phyloP scores from a whole-genome alignment of 2,113 vertebrate species.

The Saiga tatarica region DNA sequence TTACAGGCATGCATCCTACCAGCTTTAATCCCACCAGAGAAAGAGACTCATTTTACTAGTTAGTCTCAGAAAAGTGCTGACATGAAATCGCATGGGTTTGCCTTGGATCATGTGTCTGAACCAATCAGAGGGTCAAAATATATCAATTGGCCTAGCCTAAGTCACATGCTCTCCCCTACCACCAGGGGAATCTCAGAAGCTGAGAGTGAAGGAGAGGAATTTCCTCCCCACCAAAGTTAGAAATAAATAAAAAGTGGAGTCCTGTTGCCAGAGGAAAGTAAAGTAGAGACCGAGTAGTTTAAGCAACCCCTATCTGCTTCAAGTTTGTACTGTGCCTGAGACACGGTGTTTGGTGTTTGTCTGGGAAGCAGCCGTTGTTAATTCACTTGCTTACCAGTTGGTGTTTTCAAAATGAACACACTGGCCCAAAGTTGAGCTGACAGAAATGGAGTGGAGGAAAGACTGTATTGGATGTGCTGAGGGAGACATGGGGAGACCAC shows the following conservation, averaged over 20 bases:
- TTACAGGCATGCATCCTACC: neutral
- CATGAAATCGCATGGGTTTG: neutral
- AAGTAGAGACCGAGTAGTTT: neutral
- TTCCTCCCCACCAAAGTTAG: neutral
- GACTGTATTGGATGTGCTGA: neutral
- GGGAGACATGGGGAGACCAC: neutral
- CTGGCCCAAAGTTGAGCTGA: neutral
- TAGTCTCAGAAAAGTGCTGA: neutral
- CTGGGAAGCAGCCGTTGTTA: neutral
- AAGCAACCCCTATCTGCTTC: neutral
- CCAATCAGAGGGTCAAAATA: neutral
- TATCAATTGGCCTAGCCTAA: neutral
- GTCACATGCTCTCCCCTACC: neutral
- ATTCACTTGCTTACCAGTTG: neutral
- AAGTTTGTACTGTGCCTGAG: accelerated
- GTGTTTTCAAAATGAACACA: neutral
- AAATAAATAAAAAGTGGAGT: neutral
- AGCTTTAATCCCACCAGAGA: neutral
- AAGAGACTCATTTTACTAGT: neutral
- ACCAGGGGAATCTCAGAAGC: neutral
- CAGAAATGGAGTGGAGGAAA: neutral
- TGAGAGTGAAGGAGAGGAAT: neutral
- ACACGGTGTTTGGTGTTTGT: neutral
- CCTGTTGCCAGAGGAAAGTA: neutral
- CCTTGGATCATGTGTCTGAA: neutral